Evolutionary conservation across 1,140 invertebrate species (phyloP), one percentile per base, ranked within the genome.

Genomic region (Plectrocnemia conspersa): DNA sequence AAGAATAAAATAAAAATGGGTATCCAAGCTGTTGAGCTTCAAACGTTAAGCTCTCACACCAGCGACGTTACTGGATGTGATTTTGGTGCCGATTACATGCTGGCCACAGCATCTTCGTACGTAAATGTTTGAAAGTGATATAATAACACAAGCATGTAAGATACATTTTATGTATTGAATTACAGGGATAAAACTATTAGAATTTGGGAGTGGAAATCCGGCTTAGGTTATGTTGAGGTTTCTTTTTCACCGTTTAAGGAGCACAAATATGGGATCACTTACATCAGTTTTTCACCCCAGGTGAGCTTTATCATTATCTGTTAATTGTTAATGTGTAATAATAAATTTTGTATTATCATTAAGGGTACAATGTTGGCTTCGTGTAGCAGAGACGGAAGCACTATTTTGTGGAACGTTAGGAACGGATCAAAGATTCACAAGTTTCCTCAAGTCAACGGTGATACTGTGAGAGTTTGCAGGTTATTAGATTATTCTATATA

Each of bases 381-480:
- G 3, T 76, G 82, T 18, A 88, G 85, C 13, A 83, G 85, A 15
- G 87, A 89, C 67, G 87, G 87, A 2, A 82, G 77, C 42, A 79
- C 83, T 3, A 74, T 85, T 38, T 66, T 89, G 5, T 89, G 86
- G 84, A 83, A 85, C 68, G 67, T 80, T 16, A 70, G 84, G 72
- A 80, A 77, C 35, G 81, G 83, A 2, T 65, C 73, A 18, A 77
- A 79, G 66, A 71, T 83, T 44, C 75, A 77, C 40, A 80, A 80
- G 9, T 77, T 87, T 66, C 74, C 78, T 21, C 84, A 87, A 70
- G 75, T 79, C 4, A 79, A 80, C 49, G 80, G 82, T 11, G 77
- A 80, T 62, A 73, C 82, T 9, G 81, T 88, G 7, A 69, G 85
- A 62, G 77, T 81, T 11, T 78, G 77, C 60, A 75, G 74, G 68